phyloP scores from a whole-genome alignment of 2,797 vertebrate genomes.

The Acipenser ruthenus region DNA sequence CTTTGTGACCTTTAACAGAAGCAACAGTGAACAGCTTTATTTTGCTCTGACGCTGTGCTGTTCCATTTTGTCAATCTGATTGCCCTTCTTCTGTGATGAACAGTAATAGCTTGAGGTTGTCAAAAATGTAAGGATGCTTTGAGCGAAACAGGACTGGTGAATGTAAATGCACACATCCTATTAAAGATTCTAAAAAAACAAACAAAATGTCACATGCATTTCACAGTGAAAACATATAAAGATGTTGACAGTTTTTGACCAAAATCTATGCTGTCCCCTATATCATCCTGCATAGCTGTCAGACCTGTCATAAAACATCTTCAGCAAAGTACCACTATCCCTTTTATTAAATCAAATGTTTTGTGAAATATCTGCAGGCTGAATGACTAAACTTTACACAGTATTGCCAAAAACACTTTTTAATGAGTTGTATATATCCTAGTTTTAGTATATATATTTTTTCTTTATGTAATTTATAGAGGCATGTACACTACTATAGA shows the following conservation, averaged over 20 bases:
- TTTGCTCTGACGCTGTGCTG: not conserved
- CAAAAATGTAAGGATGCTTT: not conserved
- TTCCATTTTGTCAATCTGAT: conserved; percentile 1
- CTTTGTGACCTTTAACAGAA: conserved; percentile 1
- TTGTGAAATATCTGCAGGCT: conserved; percentile 2
- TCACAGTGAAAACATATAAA: not conserved
- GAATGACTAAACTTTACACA: not conserved
- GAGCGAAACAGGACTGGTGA: not conserved
- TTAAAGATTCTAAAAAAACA: not conserved
- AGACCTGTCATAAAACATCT: not conserved
- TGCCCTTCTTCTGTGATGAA: not conserved
- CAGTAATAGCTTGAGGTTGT: not conserved
- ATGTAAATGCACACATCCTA: not conserved
- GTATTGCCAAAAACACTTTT: no score
- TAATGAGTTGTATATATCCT: no score
- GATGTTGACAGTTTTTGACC: not conserved
- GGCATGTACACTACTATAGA: no score
- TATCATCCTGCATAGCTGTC: not conserved
- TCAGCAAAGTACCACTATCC: conserved; percentile 5
- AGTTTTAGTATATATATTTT: no score
- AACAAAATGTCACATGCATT: not conserved
- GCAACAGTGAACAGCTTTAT: not conserved
- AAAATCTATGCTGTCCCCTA: not conserved
- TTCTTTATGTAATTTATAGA: no score
- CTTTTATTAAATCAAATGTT: conserved; percentile 1